Conservation (phyloP, 2,888 invertebrate genomes). For the Boloria euphrosyne region DNA sequence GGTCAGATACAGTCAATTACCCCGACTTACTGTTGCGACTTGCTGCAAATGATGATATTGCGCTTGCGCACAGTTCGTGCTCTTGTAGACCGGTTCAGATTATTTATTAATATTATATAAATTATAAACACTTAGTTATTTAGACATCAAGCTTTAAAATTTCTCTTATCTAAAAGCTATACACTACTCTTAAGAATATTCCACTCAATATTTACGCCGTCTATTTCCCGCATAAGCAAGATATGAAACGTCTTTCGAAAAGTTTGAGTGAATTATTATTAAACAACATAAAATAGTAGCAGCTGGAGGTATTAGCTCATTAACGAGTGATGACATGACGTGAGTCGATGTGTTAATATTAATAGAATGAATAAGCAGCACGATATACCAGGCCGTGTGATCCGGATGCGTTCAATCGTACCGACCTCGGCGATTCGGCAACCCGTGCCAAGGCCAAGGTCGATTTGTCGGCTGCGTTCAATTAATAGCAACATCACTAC, state of each 20-base stretch:
- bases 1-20: slow-evolving; percentile 86
- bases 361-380: slow-evolving; percentile 38
- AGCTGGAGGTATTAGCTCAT: slow-evolving; percentile 17
- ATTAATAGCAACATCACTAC: slow-evolving; percentile 59
- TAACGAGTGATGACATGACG: slow-evolving; percentile 32
- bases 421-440: slow-evolving; percentile 77
- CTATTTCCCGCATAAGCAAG: too few relatives aligned
- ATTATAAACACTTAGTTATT: too few relatives aligned
- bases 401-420: slow-evolving; percentile 77
- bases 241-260: too few relatives aligned
- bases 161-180: too few relatives aligned
- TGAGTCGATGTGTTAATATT: slow-evolving; percentile 32
- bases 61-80: slow-evolving; percentile 38
- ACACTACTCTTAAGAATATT: too few relatives aligned
- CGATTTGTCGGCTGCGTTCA: slow-evolving; percentile 66
- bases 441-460: slow-evolving; percentile 79
- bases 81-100: neutral
- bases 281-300: neutral
- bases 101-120: neutral
- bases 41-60: slow-evolving; percentile 51
- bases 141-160: too few relatives aligned
- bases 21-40: slow-evolving; percentile 68
- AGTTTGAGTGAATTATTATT: too few relatives aligned
- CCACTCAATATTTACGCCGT: too few relatives aligned
- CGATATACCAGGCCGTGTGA: slow-evolving; percentile 65